Evolutionary conservation across 2,797 vertebrate genomes (phyloP).

Genomic region (Syndactyla subalaris): DNA sequence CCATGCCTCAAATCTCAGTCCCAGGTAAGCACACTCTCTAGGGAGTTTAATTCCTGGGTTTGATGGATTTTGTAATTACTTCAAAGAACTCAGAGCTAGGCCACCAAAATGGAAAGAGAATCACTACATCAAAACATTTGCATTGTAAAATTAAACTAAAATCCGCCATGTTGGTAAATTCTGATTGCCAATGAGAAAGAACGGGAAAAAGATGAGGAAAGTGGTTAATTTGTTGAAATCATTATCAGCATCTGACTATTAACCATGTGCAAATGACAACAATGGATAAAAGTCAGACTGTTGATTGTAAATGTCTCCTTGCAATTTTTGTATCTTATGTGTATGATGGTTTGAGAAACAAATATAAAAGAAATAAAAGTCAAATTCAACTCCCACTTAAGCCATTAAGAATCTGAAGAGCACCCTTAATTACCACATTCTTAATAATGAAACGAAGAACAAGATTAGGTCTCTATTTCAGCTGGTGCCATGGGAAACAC

Average conservation of each 20-base stretch:
- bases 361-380: not conserved
- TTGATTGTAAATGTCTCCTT: not conserved
- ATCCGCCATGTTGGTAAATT: not conserved
- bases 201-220: not conserved
- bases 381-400: not conserved
- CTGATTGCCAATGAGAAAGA: not conserved
- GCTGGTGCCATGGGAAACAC: not conserved
- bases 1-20: not conserved
- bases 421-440: not conserved
- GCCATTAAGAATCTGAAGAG: not conserved
- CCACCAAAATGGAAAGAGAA: not conserved
- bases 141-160: not conserved
- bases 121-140: not conserved
- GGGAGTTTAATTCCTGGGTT: not conserved
- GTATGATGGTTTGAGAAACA: not conserved
- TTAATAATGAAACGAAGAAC: not conserved
- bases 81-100: not conserved
- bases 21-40: not conserved
- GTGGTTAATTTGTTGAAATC: not conserved
- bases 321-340: not conserved
- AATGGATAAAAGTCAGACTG: not conserved
- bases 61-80: not conserved
- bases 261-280: not conserved
- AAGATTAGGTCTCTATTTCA: not conserved
- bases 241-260: not conserved